A percentile compares a stretch with the other conserved stretches of the same genome.
phyloP scores from a whole-genome alignment of 2,113 vertebrate genomes.

The Salvelinus fontinalis region DNA sequence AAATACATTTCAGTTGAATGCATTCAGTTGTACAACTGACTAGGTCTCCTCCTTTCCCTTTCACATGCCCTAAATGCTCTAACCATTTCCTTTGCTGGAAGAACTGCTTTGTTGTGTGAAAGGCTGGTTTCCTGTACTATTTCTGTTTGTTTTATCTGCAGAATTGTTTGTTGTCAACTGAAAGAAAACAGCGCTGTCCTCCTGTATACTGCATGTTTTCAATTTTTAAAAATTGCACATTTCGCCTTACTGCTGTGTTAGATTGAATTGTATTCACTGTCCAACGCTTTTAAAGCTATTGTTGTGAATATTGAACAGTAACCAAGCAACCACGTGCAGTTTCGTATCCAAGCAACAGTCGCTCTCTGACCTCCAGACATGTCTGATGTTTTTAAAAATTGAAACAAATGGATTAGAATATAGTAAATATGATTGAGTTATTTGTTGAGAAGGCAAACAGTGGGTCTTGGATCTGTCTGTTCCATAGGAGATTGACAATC shows the following conservation, averaged over 20 bases:
- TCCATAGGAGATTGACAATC: not conserved
- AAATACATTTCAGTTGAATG: no score
- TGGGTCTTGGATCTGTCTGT: not conserved
- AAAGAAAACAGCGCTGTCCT: no score
- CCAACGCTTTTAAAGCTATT: not conserved
- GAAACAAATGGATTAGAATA: not conserved
- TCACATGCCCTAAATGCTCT: no score
- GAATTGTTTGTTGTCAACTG: no score
- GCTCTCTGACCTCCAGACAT: not conserved
- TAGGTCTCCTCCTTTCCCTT: no score
- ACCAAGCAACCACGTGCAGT: conserved; percentile 16
- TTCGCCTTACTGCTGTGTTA: not conserved
- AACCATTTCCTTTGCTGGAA: no score
- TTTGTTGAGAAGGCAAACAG: not conserved
- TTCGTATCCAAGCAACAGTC: conserved; percentile 17
- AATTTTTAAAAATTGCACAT: not conserved
- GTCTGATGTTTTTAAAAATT: not conserved
- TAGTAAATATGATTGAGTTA: not conserved
- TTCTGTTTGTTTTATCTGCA: no score
- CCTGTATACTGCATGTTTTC: not conserved
- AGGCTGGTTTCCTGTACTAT: no score
- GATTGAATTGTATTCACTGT: not conserved
- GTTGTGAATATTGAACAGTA: conserved; percentile 1
- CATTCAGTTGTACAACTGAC: no score
- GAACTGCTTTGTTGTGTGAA: no score